Conservation (phyloP, 2,113 vertebrate genomes). For the Pelmatolapia mariae region DNA sequence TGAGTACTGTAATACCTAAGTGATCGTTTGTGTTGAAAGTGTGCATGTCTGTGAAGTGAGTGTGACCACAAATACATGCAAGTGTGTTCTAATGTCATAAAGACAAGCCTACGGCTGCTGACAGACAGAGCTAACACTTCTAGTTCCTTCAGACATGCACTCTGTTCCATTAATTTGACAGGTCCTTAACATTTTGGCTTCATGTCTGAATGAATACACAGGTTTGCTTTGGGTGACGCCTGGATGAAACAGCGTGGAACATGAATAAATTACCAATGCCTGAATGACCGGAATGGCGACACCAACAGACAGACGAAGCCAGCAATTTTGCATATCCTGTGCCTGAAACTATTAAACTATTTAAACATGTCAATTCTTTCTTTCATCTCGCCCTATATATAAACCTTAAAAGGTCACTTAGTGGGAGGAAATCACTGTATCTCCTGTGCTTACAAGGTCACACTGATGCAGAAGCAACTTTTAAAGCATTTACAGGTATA, state of each 20-base stretch:
- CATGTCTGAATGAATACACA: not conserved
- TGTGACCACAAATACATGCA: not conserved
- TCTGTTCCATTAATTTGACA: not conserved
- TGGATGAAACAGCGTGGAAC: not conserved
- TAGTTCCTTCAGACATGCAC: not conserved
- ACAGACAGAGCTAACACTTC: not conserved
- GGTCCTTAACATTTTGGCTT: not conserved
- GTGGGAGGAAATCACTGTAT: not conserved
- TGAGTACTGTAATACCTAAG: not conserved
- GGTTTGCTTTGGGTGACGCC: not conserved
- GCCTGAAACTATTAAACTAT: not conserved
- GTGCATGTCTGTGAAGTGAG: not conserved
- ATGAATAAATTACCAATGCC: not conserved
- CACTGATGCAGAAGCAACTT: not conserved
- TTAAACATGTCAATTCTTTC: not conserved
- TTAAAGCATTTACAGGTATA: constrained; percentile 1
- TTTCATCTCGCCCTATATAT: not conserved
- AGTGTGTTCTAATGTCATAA: not conserved
- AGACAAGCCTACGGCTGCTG: not conserved
- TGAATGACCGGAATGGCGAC: not conserved
- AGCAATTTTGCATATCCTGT: not conserved
- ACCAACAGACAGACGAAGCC: not conserved
- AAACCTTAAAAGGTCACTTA: not conserved
- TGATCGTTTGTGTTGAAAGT: not conserved
- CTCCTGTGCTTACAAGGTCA: not conserved